Percentiles rank a stretch among this genome's conserved stretches.
Conservation (phyloP, 1,140 invertebrate genomes). For the Micrasema minimum region DNA sequence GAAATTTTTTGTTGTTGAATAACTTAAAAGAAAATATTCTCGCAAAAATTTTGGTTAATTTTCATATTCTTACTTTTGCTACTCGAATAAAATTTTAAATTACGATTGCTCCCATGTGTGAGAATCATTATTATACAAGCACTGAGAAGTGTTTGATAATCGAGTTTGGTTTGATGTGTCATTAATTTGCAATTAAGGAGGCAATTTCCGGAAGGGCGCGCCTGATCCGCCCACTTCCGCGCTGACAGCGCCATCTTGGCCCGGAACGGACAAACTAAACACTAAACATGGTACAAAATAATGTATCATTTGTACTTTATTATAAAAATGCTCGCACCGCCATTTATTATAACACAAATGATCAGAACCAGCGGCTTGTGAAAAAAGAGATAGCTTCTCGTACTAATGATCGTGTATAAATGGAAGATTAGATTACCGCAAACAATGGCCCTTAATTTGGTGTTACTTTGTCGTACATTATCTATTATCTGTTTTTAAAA, state of each 20-base stretch:
- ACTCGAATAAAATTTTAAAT: too few relatives aligned
- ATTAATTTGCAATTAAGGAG: conserved; percentile 45
- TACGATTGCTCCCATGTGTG: not conserved
- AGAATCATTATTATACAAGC: conserved; percentile 4
- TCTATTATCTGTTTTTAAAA: too few relatives aligned
- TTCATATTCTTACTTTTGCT: too few relatives aligned
- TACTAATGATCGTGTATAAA: not conserved
- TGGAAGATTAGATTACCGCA: not conserved
- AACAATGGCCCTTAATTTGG: too few relatives aligned
- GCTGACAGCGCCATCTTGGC: conserved; percentile 31
- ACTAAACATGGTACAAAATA: not conserved
- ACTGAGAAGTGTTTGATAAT: conserved; percentile 17
- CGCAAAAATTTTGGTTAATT: too few relatives aligned
- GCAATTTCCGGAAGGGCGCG: conserved; percentile 41
- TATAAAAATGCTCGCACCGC: conserved; percentile 17
- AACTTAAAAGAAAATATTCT: too few relatives aligned
- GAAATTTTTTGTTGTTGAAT: too few relatives aligned
- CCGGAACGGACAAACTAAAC: conserved; percentile 14
- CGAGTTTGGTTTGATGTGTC: conserved; percentile 29
- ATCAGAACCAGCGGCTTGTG: conserved; percentile 12
- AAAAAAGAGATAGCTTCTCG: not conserved
- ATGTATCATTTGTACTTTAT: conserved; percentile 4
- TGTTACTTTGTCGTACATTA: too few relatives aligned
- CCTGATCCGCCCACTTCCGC: conserved; percentile 32
- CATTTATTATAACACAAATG: conserved; percentile 25